Percentiles rank a stretch among this genome's conserved stretches.
phyloP scores from a whole-genome alignment of 1,140 invertebrate genomes.

The Pseudomyrmex concolor region DNA sequence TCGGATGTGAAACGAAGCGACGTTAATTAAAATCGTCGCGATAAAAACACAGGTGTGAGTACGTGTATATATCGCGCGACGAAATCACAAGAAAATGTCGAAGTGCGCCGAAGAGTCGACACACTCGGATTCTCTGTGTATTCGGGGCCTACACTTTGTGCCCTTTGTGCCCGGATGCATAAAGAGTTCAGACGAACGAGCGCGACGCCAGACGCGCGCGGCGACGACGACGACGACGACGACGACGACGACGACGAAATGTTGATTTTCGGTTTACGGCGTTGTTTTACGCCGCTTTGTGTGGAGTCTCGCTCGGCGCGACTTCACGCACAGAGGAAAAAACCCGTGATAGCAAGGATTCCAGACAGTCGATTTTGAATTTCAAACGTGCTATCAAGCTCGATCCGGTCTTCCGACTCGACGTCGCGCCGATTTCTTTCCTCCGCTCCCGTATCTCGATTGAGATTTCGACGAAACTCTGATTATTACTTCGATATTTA shows the following conservation, averaged over 20 bases:
- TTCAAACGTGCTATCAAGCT: conserved; percentile 44
- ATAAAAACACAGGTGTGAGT: not conserved
- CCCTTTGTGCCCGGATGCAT: conserved; percentile 52
- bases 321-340: not conserved
- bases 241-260: conserved; percentile 12
- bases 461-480: conserved; percentile 1
- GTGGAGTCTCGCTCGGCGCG: conserved; percentile 6
- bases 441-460: not conserved
- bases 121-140: conserved; percentile 9
- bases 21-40: conserved; percentile 3
- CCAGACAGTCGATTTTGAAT: conserved; percentile 49
- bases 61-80: not conserved
- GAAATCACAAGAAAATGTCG: conserved; percentile 31
- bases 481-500: not conserved
- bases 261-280: conserved; percentile 60
- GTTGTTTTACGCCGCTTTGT: conserved; percentile 56
- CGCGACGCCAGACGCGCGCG: conserved; percentile 35
- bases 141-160: conserved; percentile 31
- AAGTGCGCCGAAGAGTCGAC: conserved; percentile 12
- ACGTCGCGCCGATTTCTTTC: not conserved
- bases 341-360: conserved; percentile 20
- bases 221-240: too few relatives aligned
- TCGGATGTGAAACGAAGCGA: not conserved
- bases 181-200: conserved; percentile 30
- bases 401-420: conserved; percentile 17